These are phyloP conservation scores for Pongo abelii DNA, from an alignment of 2,113 vertebrate genomes.

Conservation along the genomic window DNA sequence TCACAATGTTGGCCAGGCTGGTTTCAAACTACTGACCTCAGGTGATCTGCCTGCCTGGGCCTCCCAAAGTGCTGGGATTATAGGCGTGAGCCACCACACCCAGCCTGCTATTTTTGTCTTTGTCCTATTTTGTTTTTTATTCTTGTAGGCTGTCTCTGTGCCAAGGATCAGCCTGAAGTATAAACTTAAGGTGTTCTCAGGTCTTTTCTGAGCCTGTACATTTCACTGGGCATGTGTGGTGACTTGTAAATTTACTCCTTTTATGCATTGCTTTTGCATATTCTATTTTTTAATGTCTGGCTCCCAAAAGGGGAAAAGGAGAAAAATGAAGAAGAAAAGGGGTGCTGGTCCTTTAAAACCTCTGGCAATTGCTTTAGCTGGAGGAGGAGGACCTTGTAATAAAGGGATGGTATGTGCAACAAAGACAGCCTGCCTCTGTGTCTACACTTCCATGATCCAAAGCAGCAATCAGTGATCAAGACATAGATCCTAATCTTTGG, in stretches of 20 bases:
- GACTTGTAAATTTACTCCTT: not conserved
- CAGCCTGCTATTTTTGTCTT: not conserved
- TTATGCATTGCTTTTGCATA: not conserved
- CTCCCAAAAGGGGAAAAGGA: not conserved
- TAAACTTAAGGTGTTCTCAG: not conserved
- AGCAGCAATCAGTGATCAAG: not conserved
- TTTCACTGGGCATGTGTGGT: not conserved
- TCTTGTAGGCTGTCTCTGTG: not conserved
- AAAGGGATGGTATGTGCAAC: fast-evolving
- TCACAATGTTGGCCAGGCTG: not conserved
- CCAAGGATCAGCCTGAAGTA: not conserved
- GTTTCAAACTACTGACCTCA: not conserved
- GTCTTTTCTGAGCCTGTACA: not conserved
- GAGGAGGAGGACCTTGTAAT: not conserved
- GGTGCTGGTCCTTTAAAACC: not conserved
- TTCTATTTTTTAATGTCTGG: not conserved
- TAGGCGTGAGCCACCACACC: not conserved
- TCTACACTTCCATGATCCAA: not conserved
- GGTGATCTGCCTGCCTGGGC: not conserved
- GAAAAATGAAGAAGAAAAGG: not conserved
- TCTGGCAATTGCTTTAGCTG: not conserved
- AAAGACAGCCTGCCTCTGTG: not conserved
- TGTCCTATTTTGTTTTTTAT: not conserved
- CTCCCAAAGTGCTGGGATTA: not conserved
- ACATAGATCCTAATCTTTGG: not conserved